phyloP scores from a whole-genome alignment of 1,140 invertebrate genomes.

The Colletes latitarsis region DNA sequence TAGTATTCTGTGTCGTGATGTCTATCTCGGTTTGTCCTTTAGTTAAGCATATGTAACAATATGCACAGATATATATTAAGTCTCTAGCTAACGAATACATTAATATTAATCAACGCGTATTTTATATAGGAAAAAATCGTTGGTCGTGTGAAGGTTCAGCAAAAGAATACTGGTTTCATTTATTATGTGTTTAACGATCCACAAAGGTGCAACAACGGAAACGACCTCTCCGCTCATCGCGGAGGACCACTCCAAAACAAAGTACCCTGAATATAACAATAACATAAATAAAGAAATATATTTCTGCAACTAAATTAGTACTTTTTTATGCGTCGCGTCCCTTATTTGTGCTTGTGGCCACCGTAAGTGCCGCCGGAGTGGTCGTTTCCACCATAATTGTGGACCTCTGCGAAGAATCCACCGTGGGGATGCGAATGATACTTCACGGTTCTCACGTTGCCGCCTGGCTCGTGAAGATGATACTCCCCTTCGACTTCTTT shows the following conservation, averaged over 20 bases:
- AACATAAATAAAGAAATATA: not conserved
- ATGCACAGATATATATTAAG: no score
- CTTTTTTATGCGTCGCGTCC: no score
- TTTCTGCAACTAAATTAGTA: not conserved
- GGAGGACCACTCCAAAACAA: not conserved
- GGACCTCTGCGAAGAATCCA: slow-evolving; percentile 71
- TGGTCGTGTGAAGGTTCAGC: no score
- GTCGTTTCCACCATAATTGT: slow-evolving; percentile 76
- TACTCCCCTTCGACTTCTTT: slow-evolving; percentile 70
- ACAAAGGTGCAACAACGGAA: not conserved
- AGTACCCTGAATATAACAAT: not conserved
- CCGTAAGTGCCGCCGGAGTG: slow-evolving; percentile 59
- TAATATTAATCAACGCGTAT: no score
- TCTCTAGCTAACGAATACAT: no score
- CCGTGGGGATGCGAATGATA: slow-evolving; percentile 73
- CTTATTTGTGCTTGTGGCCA: slow-evolving; percentile 26
- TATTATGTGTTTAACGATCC: not conserved
- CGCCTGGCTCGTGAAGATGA: slow-evolving; percentile 73
- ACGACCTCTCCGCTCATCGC: not conserved
- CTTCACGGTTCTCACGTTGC: slow-evolving; percentile 73
- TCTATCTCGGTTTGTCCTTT: no score
- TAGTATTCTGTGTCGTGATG: no score
- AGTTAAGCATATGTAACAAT: no score
- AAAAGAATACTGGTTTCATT: not conserved
- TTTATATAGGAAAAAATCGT: no score